Base-by-base conservation (phyloP, 2,113 vertebrate genomes). In the Salvelinus sp. region DNA sequence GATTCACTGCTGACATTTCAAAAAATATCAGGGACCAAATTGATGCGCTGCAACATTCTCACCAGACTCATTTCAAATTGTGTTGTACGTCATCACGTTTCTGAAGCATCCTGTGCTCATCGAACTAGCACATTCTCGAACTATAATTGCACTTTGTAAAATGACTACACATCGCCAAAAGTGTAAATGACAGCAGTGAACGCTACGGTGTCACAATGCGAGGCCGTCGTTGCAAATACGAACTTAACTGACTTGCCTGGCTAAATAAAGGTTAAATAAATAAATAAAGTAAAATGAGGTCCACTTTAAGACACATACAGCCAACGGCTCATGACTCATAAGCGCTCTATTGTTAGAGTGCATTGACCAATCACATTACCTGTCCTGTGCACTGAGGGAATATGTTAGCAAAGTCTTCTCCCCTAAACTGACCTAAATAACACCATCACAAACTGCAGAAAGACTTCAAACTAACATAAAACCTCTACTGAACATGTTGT, bases 51-150 rank as follows among this genome's bases (percentile, higher is more conserved):
- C 14, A 27, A 65, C 10, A 14, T 65, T 65, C 22, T 65, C 22
- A 14, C n/a, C 63, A 65, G 63, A 65, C 23, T 65, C 0, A 23
- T 25, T 23, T 65, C 25, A 54, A 54, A 54, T 54, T 1, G 50
- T 3, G 50, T 18, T 23, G 28, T 13, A 65, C 63, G 63, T 65
- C 63, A 65, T 28, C 9, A 44, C 38, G 2, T 44, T 65, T 54
- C 13, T 14, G 50, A 54, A 54, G 38, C 9, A 25, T 18, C 13
- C 12, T 4, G 16, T 54, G 50, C 50, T 14, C 50, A 54, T 14
- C 13, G 54, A 70, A 60, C 60, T n/a, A 78, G 14, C 67, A 74
- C 77, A 33, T 25, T 64, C 18, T 64, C 9, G 13, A 44, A 44
- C n/a, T 25, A 22, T 3, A 22, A 18, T 18, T 18, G 3, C 62